Conservation (phyloP, 2,113 vertebrate genomes). For the Tragelaphus imberbis region DNA sequence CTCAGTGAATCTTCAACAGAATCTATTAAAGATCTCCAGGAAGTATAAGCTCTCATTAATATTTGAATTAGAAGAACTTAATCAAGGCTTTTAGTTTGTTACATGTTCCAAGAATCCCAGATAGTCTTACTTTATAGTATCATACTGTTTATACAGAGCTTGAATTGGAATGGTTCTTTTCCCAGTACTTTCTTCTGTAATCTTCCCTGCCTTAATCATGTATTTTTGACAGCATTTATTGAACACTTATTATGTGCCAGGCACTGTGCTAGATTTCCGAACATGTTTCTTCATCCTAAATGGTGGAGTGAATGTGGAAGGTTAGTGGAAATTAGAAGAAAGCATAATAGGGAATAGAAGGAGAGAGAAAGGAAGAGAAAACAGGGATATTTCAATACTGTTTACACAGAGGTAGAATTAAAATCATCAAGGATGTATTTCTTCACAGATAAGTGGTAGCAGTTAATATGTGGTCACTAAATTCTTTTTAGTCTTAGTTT, state of each 20-base stretch:
- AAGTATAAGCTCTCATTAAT: conserved; percentile 59
- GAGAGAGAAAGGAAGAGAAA: not conserved
- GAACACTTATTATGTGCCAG: not conserved
- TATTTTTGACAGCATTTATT: conserved; percentile 12
- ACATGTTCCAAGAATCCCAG: not conserved
- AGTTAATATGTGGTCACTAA: not conserved
- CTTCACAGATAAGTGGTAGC: not conserved
- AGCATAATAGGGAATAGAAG: not conserved
- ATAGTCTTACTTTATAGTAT: not conserved
- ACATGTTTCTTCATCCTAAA: not conserved
- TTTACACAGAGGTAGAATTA: not conserved
- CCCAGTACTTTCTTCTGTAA: not conserved
- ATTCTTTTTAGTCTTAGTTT: not conserved
- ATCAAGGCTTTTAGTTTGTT: not conserved
- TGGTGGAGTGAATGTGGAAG: not conserved
- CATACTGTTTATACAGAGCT: not conserved
- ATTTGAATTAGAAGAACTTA: conserved; percentile 16
- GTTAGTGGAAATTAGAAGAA: not conserved
- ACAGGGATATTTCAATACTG: not conserved
- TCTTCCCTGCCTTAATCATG: not conserved
- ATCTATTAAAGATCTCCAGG: conserved; percentile 68
- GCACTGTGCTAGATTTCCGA: not conserved
- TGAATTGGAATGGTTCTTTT: not conserved
- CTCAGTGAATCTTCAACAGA: conserved; percentile 70
- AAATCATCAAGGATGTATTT: not conserved